phyloP scores from a whole-genome alignment of 2,888 invertebrate genomes.

The Poecilobothrus nobilitatus region DNA sequence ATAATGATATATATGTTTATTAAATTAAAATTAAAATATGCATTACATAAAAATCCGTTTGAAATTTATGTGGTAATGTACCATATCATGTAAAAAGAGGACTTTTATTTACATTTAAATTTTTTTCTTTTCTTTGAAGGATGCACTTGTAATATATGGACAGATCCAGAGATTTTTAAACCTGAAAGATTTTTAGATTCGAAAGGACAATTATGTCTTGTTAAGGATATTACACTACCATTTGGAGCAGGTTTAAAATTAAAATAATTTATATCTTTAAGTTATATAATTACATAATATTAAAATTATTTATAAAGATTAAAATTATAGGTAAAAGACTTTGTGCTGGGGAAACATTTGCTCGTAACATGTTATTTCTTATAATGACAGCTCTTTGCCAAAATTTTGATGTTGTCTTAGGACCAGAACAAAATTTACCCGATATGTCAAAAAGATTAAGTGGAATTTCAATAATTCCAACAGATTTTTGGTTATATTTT shows the following conservation, averaged over 20 bases:
- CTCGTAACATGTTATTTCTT: slow-evolving; percentile 57
- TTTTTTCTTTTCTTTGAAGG: slow-evolving; percentile 35
- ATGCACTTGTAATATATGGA: slow-evolving; percentile 53
- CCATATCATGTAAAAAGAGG: no score
- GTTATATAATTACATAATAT: no score
- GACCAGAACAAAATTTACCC: slow-evolving; percentile 47
- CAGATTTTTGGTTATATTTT: slow-evolving; percentile 52
- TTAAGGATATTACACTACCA: slow-evolving; percentile 53
- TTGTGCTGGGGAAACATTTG: slow-evolving; percentile 64
- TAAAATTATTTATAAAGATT: no score
- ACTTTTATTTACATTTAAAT: no score
- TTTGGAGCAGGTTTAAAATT: slow-evolving; percentile 58
- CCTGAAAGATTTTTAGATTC: slow-evolving; percentile 57
- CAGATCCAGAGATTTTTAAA: slow-evolving; percentile 55
- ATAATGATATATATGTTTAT: neutral
- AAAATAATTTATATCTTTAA: no score
- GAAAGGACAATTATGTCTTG: slow-evolving; percentile 47
- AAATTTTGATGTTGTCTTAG: slow-evolving; percentile 51
- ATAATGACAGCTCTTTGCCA: slow-evolving; percentile 54
- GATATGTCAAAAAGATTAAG: slow-evolving; percentile 37
- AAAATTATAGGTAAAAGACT: slow-evolving; percentile 51
- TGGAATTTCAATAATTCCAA: slow-evolving; percentile 51
- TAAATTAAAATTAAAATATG: slow-evolving; percentile 5
- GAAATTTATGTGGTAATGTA: no score
- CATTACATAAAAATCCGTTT: no score